Evolutionary conservation across 2,113 vertebrate species (phyloP), one percentile per base, ranked within the genome.

Genomic region (Haliaeetus leucogaster): DNA sequence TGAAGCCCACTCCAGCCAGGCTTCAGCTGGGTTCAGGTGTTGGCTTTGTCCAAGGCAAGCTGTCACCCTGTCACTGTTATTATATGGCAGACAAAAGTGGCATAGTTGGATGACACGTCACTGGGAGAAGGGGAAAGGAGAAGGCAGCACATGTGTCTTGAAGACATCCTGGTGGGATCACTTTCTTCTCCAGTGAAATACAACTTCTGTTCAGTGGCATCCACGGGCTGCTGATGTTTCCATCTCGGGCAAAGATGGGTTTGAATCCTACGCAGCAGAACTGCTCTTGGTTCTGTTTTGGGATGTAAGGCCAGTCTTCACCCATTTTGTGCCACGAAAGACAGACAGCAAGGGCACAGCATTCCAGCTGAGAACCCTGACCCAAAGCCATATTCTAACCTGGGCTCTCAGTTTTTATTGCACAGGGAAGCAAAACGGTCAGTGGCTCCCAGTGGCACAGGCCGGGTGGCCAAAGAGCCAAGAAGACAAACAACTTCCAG

Each of bases 391-490:
- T 9, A 17, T 19, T 19, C 30, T 66, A 29, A 63, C 25, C 47
- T 22, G 19, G 30, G 48, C 27, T 77, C 38, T 62, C 19, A 2
- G 16, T 3, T 83, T 78, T 79, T 21, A 36, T 63, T 26, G 32
- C 62, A 17, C 34, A 19, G n/a, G 19, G 52, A 59, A 65, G 47
- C 13, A 26, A 71, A 77, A 30, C 0, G 1, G 22, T 11, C 63
- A 59, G 45, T 25, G 32, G 42, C 36, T 73, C 32, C 32, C 29
- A 43, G 32, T 15, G 27, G 18, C 42, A 38, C 42, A 25, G 36
- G 56, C 23, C 0, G 1, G 66, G 25, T 1, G 2, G 36, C 18
- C 16, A 22, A 70, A 53, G 30, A 59, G 38, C 26, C 1, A 1
- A 62, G 53, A 30, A 47, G 22, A 58, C 56, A 85, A 94, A 53